Conservation (phyloP, 2,888 invertebrate species). For the Microplitis deprimator region DNA sequence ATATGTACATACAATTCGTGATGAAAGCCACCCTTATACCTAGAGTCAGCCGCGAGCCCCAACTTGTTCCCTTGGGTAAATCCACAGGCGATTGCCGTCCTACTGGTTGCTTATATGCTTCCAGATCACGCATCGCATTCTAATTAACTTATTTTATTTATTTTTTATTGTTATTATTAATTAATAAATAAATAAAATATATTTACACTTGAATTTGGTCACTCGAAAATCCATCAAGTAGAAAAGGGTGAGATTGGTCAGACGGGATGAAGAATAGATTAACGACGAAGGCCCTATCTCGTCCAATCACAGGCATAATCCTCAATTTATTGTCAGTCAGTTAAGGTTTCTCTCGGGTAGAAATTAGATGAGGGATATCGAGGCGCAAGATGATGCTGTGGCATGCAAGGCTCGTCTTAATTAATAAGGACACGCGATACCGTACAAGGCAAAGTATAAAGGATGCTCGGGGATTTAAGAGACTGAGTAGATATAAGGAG, state of each 20-base stretch:
- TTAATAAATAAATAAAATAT: neutral
- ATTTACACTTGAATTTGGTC: too few species aligned
- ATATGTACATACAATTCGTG: constrained; percentile 54
- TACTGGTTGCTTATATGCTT: constrained; percentile 33
- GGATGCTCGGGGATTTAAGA: constrained; percentile 16
- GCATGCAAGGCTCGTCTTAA: constrained; percentile 65
- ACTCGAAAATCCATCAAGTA: neutral
- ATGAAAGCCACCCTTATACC: constrained; percentile 52
- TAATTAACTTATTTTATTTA: constrained; percentile 30
- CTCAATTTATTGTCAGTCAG: neutral
- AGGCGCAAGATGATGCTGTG: constrained; percentile 58
- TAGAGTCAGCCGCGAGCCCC: constrained; percentile 34
- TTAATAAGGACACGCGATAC: constrained; percentile 72
- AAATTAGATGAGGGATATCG: constrained; percentile 36
- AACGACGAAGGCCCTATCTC: neutral
- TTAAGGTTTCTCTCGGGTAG: constrained; percentile 11
- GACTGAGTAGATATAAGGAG: neutral
- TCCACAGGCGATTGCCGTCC: constrained; percentile 55
- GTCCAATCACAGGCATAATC: neutral
- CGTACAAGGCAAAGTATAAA: constrained; percentile 62
- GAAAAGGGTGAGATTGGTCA: neutral
- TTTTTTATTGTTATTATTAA: neutral
- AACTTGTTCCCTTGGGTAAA: constrained; percentile 45
- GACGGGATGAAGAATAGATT: neutral
- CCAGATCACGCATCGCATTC: constrained; percentile 45